phyloP scores from a whole-genome alignment of 2,797 vertebrate species.

The Cynopterus sphinx region DNA sequence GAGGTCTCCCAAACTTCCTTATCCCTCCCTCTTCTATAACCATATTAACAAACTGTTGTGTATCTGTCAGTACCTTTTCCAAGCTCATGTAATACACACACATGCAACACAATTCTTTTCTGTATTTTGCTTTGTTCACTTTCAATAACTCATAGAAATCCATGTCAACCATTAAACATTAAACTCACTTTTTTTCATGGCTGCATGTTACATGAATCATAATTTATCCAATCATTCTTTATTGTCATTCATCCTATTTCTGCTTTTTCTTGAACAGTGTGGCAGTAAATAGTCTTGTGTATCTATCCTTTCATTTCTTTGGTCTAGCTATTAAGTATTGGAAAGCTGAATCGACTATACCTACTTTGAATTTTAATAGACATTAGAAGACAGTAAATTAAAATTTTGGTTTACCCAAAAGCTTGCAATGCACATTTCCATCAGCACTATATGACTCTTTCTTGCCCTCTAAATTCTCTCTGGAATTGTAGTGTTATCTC shows the following conservation, averaged over 20 bases:
- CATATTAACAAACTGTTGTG: background rate
- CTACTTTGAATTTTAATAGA: background rate
- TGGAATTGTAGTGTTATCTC: background rate
- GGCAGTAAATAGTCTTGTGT: background rate
- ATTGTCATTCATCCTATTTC: background rate
- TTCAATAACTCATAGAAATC: background rate
- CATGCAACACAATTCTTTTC: background rate
- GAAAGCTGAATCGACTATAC: background rate
- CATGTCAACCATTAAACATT: background rate
- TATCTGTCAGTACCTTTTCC: background rate
- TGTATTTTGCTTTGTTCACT: background rate
- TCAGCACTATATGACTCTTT: background rate
- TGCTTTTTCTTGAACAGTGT: background rate
- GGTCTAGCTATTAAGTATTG: background rate
- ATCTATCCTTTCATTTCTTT: background rate
- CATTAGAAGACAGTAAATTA: background rate
- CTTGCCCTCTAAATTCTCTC: background rate
- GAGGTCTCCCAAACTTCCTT: background rate
- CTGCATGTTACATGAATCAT: background rate
- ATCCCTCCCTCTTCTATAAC: background rate
- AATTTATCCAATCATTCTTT: background rate
- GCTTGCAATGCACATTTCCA: background rate
- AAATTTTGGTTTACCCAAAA: background rate
- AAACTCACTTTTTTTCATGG: background rate
- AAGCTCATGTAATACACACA: background rate